Base-by-base conservation (phyloP, 2,113 vertebrate genomes). In the Martes martes region DNA sequence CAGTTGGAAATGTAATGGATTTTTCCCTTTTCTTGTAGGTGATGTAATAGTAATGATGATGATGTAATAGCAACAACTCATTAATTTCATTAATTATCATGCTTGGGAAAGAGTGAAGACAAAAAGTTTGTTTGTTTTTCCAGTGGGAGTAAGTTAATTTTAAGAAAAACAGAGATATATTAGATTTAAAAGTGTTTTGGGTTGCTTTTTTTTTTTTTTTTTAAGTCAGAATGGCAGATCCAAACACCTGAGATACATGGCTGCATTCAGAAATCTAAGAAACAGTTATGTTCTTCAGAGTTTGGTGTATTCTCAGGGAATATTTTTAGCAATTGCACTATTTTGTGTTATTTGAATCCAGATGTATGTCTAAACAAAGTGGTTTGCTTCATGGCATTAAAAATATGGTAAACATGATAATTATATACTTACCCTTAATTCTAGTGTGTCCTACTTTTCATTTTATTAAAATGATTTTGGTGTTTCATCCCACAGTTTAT, bases 391-490 rank as follows among this genome's bases (percentile, higher is more conserved):
- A 73, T 96, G 76, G 78, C 87, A 92, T 94, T n/a, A 92, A 91
- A 97, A 95, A 91, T 94, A 83, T 33, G 91, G 63, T 97, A 96
- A 97, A 96, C 92, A 96, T 90, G 74, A 82, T 96, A 98, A 97
- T 97, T 98, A 98, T 96, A 84, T 24, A 88, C 33, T 97, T 91
- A 97, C 84, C 65, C 11, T 95, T 96, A 97, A 96, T 97, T 96
- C 83, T 83, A 52, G 6, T 39, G 57, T 96, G 63, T 96, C 94
- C 94, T 96, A 87, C 83, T 96, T 98, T 97, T 97, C 23, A 61
- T 81, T 96, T 97, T 96, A 85, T 96, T 96, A 88, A 95, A 96
- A 94, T 89, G 7, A 97, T 94, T 97, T 94, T 85, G 33, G 13
- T 73, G 63, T 95, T 96, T 95, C 55, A 94, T 90, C 39, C 55